Conservation (phyloP, 2,113 vertebrate genomes). For the Psammodynastes pulverulentus region DNA sequence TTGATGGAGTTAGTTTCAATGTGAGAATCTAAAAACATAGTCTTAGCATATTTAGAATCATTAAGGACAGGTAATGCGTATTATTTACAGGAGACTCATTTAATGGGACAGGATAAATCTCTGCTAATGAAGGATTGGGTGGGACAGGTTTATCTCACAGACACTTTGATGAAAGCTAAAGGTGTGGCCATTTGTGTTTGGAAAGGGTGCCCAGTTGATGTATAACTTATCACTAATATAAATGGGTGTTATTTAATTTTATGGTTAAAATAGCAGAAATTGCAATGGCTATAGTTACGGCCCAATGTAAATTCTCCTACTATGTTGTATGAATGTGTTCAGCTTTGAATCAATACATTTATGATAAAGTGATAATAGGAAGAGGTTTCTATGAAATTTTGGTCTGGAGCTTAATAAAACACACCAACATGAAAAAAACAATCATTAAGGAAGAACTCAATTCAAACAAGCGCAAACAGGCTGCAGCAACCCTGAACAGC, state of each 20-base stretch:
- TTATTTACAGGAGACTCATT: not conserved
- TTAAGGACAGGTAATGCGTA: not conserved
- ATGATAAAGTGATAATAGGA: not conserved
- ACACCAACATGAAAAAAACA: not conserved
- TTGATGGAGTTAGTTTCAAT: not conserved
- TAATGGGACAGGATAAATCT: not conserved
- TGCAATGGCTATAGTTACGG: not conserved
- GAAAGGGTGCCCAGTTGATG: not conserved
- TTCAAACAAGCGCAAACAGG: not conserved
- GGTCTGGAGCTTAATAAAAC: not conserved
- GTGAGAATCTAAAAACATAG: not conserved
- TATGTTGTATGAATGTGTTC: too few relatives aligned
- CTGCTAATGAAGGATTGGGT: not conserved
- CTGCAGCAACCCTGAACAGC: not conserved
- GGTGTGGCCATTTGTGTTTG: not conserved
- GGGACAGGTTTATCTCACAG: not conserved
- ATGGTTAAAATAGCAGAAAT: not conserved
- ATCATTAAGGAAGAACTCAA: not conserved
- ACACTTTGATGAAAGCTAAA: not conserved
- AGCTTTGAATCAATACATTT: not conserved
- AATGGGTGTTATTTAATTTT: not conserved
- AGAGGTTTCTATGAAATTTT: not conserved
- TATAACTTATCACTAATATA: not conserved
- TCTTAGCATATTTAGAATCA: not conserved
- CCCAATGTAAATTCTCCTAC: not conserved